phyloP scores from a whole-genome alignment of 2,113 vertebrate genomes.

The Pontoporia blainvillei region DNA sequence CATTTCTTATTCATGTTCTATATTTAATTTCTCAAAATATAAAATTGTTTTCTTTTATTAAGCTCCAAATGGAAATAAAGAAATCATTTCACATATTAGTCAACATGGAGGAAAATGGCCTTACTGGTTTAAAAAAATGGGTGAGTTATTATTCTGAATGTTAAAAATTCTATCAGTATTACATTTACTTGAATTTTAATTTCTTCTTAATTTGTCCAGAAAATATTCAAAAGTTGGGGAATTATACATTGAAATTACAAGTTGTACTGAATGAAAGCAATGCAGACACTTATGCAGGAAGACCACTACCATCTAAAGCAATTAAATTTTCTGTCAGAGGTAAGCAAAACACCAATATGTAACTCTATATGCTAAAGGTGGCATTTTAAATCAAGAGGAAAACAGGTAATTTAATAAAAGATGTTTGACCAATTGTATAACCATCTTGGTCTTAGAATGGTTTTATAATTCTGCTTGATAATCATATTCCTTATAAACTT shows the following conservation, averaged over 20 bases:
- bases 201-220: slow-evolving; percentile 80
- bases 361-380: not conserved
- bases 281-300: slow-evolving; percentile 82
- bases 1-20: not conserved
- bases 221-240: slow-evolving; percentile 85
- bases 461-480: not conserved
- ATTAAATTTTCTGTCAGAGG: slow-evolving; percentile 90
- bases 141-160: slow-evolving; percentile 79
- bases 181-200: slow-evolving; percentile 46
- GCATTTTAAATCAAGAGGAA: slow-evolving; percentile 7
- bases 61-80: slow-evolving; percentile 83
- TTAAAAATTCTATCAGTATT: slow-evolving; percentile 7
- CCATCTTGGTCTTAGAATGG: not conserved
- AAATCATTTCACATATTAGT: slow-evolving; percentile 83
- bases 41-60: slow-evolving; percentile 59
- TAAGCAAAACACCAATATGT: slow-evolving; percentile 74
- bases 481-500: slow-evolving; percentile 1
- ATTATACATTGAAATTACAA: slow-evolving; percentile 88
- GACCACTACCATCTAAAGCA: slow-evolving; percentile 83
- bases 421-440: not conserved
- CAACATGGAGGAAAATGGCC: slow-evolving; percentile 86
- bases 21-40: slow-evolving; percentile 43
- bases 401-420: not conserved
- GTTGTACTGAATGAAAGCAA: slow-evolving; percentile 86
- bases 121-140: slow-evolving; percentile 94